A percentile compares a stretch with the other conserved stretches of the same genome.
Conservation (phyloP, 2,888 invertebrate genomes). For the Caprella mutica region DNA sequence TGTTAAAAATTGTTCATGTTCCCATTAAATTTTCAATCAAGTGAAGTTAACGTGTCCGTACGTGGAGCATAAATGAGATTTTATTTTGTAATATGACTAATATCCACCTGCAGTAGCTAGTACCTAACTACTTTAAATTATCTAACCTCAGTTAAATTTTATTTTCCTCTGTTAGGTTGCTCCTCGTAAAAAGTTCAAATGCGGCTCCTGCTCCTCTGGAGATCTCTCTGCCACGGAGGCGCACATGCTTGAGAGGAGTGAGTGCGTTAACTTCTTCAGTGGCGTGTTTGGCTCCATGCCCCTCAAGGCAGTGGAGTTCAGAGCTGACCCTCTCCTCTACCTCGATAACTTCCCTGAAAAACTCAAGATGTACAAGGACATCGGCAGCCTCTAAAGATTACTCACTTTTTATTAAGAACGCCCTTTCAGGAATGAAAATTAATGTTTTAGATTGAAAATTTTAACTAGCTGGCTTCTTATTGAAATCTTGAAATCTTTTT, state of each 20-base stretch:
- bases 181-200: slow-evolving; percentile 92
- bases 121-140: too few relatives aligned
- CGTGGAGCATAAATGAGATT: not conserved
- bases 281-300: slow-evolving; percentile 77
- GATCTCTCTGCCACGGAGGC: slow-evolving; percentile 81
- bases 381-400: slow-evolving; percentile 69
- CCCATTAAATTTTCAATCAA: slow-evolving; percentile 1
- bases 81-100: not conserved
- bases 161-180: slow-evolving; percentile 54
- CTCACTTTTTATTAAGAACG: too few relatives aligned
- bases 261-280: slow-evolving; percentile 72
- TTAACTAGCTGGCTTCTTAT: too few relatives aligned
- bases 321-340: slow-evolving; percentile 89
- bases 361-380: slow-evolving; percentile 73
- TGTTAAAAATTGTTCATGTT: too few relatives aligned
- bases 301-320: slow-evolving; percentile 72
- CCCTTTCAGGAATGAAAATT: too few relatives aligned
- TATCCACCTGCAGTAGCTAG: too few relatives aligned
- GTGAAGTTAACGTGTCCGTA: too few relatives aligned
- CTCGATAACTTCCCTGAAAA: slow-evolving; percentile 72
- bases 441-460: too few relatives aligned
- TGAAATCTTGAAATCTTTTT: too few relatives aligned
- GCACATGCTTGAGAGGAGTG: slow-evolving; percentile 85
- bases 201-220: slow-evolving; percentile 83
- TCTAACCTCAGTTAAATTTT: not conserved